These are phyloP conservation scores for Rhingia rostrata DNA, from an alignment of 2,888 invertebrate genomes.

Conservation along the genomic window DNA sequence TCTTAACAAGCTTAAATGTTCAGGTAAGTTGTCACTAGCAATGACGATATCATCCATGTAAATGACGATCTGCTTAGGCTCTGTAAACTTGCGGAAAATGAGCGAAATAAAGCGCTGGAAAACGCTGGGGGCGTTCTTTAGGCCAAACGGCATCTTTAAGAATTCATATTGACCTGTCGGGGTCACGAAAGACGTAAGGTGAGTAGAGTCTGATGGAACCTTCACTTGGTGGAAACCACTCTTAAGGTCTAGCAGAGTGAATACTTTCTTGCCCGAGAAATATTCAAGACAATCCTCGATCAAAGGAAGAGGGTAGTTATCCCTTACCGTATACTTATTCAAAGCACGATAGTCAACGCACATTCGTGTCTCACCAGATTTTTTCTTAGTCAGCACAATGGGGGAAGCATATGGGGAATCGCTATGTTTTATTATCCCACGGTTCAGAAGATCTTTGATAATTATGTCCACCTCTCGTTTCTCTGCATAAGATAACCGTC, in stretches of 20 bases:
- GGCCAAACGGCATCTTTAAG: slow-evolving; percentile 8
- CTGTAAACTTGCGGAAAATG: slow-evolving; percentile 2
- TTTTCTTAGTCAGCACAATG: slow-evolving; percentile 24
- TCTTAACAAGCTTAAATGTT: not conserved
- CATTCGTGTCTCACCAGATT: slow-evolving; percentile 21
- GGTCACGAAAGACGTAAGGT: slow-evolving; percentile 5
- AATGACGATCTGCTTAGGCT: not conserved
- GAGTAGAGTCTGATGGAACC: slow-evolving; percentile 2
- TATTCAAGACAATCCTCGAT: slow-evolving; percentile 30
- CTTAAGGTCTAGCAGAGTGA: slow-evolving; percentile 18
- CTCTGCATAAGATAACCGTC: slow-evolving; percentile 14
- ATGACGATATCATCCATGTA: slow-evolving; percentile 17
- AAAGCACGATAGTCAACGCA: slow-evolving; percentile 34
- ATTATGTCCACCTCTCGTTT: slow-evolving; percentile 7
- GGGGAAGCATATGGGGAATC: slow-evolving; percentile 14
- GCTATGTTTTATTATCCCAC: slow-evolving; percentile 9
- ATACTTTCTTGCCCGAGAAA: slow-evolving; percentile 4
- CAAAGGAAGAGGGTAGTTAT: slow-evolving; percentile 20
- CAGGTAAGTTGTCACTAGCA: not conserved
- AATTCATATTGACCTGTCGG: slow-evolving; percentile 15
- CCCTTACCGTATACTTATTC: slow-evolving; percentile 20
- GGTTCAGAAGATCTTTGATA: slow-evolving; percentile 8
- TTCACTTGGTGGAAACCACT: slow-evolving; percentile 26
- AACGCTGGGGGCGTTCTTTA: slow-evolving; percentile 7
- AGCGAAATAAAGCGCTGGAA: slow-evolving; percentile 14